Evolutionary conservation across 2,797 vertebrate genomes (phyloP).

Genomic region (Acrocephalus scirpaceus): DNA sequence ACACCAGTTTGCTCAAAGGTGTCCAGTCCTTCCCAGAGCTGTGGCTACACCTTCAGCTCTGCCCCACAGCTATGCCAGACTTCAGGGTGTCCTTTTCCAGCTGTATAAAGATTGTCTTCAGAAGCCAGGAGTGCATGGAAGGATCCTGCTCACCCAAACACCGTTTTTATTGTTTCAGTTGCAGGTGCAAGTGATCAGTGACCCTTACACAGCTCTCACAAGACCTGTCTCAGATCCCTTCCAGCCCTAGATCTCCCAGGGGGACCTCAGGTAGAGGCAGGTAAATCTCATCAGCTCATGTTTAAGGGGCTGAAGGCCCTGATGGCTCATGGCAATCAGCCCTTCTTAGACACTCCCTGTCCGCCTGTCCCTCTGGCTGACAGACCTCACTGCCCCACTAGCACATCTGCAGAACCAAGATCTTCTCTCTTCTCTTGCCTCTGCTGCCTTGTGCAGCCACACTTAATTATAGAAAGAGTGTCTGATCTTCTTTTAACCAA

Average conservation of each 20-base stretch:
- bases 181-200: neutral
- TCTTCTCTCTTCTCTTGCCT: neutral
- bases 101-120: neutral
- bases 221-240: neutral
- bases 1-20: neutral
- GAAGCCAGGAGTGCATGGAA: neutral
- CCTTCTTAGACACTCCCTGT: neutral
- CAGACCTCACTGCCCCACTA: neutral
- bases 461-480: neutral
- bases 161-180: rapidly evolving
- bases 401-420: neutral
- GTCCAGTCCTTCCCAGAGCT: neutral
- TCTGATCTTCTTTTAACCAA: neutral
- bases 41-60: neutral
- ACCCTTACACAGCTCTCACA: too few species aligned
- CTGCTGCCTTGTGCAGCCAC: neutral
- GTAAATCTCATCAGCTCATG: neutral
- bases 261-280: neutral
- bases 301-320: neutral
- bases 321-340: neutral
- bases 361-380: neutral
- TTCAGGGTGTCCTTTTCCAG: neutral
- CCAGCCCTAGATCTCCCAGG: neutral
- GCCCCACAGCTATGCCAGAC: neutral
- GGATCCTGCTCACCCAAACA: neutral